A percentile compares a stretch with the other conserved stretches of the same genome.
Evolutionary conservation across 2,113 vertebrate species (phyloP).

Genomic region (Psammodynastes pulverulentus): DNA sequence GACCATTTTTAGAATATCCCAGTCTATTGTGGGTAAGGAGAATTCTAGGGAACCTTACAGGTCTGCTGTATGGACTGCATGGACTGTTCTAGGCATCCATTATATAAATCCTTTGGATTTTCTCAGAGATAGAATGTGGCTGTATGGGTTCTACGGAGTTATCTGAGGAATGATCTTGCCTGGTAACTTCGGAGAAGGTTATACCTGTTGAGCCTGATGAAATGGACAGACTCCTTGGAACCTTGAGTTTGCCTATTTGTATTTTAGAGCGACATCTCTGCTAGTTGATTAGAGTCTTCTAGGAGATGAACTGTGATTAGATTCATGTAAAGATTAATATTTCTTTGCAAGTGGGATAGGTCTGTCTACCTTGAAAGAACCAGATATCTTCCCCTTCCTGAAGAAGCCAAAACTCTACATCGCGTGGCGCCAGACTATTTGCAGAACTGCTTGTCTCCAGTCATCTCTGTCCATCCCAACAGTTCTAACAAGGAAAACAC

Average conservation of each 20-base stretch:
- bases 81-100: not conserved
- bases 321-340: not conserved
- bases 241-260: not conserved
- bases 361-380: not conserved
- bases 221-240: not conserved
- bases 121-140: not conserved
- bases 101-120: not conserved
- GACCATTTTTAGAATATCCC: not conserved
- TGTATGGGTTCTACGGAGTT: not conserved
- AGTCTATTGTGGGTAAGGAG: not conserved
- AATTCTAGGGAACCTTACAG: not conserved
- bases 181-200: not conserved
- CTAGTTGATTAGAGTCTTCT: not conserved
- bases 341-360: not conserved
- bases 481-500: not conserved
- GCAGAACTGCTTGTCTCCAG: not conserved
- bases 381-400: not conserved
- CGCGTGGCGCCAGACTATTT: not conserved
- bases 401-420: not conserved
- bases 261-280: not conserved
- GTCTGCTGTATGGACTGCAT: not conserved
- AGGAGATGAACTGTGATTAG: not conserved
- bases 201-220: not conserved
- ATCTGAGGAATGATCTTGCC: not conserved
- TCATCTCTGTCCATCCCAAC: not conserved